Conservation (phyloP, 2,888 invertebrate genomes). For the Gasteruption jaculator region DNA sequence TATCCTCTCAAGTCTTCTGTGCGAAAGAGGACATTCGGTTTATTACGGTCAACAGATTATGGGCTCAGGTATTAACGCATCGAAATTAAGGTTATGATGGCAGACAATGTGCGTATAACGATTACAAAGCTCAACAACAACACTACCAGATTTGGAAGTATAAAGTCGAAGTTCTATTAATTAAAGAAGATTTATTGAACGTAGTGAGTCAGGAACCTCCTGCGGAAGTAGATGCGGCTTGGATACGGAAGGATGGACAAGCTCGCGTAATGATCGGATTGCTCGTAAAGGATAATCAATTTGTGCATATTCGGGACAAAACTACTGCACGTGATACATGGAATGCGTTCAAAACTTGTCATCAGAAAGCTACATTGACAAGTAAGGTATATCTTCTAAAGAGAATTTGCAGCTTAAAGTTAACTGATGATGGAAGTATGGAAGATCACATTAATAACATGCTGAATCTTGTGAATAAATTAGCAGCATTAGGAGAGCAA, state of each 20-base stretch:
- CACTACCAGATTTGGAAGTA: slow-evolving; percentile 20
- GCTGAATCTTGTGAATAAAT: slow-evolving; percentile 19
- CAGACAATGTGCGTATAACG: slow-evolving; percentile 5
- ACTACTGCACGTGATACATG: slow-evolving; percentile 21
- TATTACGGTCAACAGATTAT: no score
- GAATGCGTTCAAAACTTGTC: slow-evolving; percentile 19
- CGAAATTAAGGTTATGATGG: no score
- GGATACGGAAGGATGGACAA: slow-evolving; percentile 19
- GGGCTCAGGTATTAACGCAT: no score
- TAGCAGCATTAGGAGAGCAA: slow-evolving; percentile 22
- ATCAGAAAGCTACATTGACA: slow-evolving; percentile 22
- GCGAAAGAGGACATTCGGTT: no score
- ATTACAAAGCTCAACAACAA: slow-evolving; percentile 20
- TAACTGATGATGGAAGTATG: slow-evolving; percentile 21
- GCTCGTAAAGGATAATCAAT: slow-evolving; percentile 17
- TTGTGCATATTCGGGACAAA: slow-evolving; percentile 17
- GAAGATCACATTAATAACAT: slow-evolving; percentile 26
- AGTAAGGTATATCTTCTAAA: slow-evolving; percentile 19
- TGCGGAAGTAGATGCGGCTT: slow-evolving; percentile 11
- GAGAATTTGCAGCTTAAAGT: slow-evolving; percentile 17
- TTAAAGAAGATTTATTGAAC: no score
- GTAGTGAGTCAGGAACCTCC: no score
- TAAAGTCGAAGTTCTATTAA: no score
- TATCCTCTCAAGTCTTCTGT: no score
- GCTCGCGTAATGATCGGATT: slow-evolving; percentile 24